Evolutionary conservation across 2,888 invertebrate genomes (phyloP), one percentile per base, ranked within the genome.

Genomic region (Pinctada fucata): DNA sequence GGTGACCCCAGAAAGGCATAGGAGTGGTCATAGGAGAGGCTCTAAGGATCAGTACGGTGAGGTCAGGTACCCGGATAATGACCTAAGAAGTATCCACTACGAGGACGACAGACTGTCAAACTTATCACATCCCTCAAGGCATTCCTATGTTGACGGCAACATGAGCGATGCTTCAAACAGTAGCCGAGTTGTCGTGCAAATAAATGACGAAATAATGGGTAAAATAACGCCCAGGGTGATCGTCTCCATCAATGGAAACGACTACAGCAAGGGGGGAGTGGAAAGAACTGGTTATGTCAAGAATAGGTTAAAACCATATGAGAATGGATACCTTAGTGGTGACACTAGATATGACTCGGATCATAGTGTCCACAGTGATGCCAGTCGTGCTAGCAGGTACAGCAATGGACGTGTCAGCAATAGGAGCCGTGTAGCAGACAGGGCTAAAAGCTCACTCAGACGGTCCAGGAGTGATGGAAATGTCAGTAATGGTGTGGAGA

Each of bases 181-280:
- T 68, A 31, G 66, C 49, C 48, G 66, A 50, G 66, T 74, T 49
- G 74, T 74, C 8, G 74, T 74, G 3, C 64, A 65, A 66, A 66
- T 74, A 66, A 74, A 74, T 74, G 74, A 74, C 51, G 74, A 74
- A 74, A 66, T 74, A 16, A 65, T 66, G 49, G 74, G 74, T 4
- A 50, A 66, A 16, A 3, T 74, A 31, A 74, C 74, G 4, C 74
- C 74, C n/a, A 65, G 74, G 65, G 74, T 74, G 13, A 74, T 74
- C 31, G 74, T 74, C 2, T 47, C 58, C n/a, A 63, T 74, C 51
- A 74, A 74, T 31, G 66, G 74, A 16, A 66, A 50, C 31, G 48
- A 58, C 50, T 48, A 16, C 66, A 66, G 66, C 47, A 52, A 52
- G 47, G 13, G 13, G 6, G 52, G 51, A 52, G 49, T 69, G 10